Conservation (phyloP, 2,797 vertebrate species). For the Lutjanus campechanus region DNA sequence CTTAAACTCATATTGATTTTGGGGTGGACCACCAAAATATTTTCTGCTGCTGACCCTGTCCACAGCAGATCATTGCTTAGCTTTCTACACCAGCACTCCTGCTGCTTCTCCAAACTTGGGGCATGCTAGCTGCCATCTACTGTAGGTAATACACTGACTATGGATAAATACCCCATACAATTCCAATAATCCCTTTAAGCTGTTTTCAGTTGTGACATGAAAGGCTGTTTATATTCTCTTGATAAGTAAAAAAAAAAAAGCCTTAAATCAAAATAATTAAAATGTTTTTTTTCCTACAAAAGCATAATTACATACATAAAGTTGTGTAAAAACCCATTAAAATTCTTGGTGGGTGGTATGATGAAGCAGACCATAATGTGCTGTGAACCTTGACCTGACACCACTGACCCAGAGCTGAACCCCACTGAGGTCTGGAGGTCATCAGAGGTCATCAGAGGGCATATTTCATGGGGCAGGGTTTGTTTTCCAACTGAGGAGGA, state of each 20-base stretch:
- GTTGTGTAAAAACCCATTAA: not conserved
- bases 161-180: too few relatives aligned
- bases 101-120: too few relatives aligned
- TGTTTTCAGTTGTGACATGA: not conserved
- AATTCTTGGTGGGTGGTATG: constrained; percentile 53
- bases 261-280: not conserved
- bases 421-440: constrained; percentile 53
- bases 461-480: constrained; percentile 63
- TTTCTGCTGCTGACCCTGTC: too few relatives aligned
- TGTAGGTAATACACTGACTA: too few relatives aligned
- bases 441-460: constrained; percentile 58
- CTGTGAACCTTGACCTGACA: constrained; percentile 61
- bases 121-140: too few relatives aligned
- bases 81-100: too few relatives aligned
- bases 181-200: too few relatives aligned
- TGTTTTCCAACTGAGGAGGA: constrained; percentile 72
- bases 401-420: constrained; percentile 68
- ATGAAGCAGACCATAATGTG: constrained; percentile 46
- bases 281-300: not conserved
- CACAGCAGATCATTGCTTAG: too few relatives aligned
- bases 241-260: constrained; percentile 6
- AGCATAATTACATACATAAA: constrained; percentile 4
- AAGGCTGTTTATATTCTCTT: constrained; percentile 9
- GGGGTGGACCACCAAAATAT: too few relatives aligned
- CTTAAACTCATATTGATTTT: too few relatives aligned